phyloP scores from a whole-genome alignment of 2,797 vertebrate species.

The Pangasius sanitwongsei region DNA sequence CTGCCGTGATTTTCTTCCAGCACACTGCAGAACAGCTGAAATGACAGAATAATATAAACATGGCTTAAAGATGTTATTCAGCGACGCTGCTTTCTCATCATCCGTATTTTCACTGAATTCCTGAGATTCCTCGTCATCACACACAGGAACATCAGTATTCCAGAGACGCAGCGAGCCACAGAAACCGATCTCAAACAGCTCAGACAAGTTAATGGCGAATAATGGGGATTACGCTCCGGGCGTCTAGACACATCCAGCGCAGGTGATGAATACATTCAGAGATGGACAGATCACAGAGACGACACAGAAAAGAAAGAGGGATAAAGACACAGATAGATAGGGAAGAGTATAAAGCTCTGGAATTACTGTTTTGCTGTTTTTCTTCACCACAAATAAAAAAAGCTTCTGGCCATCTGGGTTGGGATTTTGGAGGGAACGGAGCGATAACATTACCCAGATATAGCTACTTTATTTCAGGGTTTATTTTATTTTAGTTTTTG shows the following conservation, averaged over 20 bases:
- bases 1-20: background rate
- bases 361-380: background rate
- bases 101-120: background rate
- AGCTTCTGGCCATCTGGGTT: background rate
- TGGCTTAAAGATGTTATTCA: background rate
- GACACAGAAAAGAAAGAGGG: background rate
- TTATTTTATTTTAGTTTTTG: no score
- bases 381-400: background rate
- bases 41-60: background rate
- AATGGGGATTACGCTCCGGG: background rate
- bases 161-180: background rate
- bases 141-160: constrained; percentile 1
- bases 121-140: background rate
- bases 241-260: background rate
- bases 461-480: background rate
- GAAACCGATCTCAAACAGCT: background rate
- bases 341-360: background rate
- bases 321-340: background rate
- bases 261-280: background rate
- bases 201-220: background rate
- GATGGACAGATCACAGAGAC: background rate
- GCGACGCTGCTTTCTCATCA: no score
- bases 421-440: background rate
- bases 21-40: background rate
- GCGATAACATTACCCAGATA: background rate